A percentile compares a stretch with the other conserved stretches of the same genome.
Conservation (phyloP, 2,888 invertebrate genomes). For the Spodoptera littoralis region DNA sequence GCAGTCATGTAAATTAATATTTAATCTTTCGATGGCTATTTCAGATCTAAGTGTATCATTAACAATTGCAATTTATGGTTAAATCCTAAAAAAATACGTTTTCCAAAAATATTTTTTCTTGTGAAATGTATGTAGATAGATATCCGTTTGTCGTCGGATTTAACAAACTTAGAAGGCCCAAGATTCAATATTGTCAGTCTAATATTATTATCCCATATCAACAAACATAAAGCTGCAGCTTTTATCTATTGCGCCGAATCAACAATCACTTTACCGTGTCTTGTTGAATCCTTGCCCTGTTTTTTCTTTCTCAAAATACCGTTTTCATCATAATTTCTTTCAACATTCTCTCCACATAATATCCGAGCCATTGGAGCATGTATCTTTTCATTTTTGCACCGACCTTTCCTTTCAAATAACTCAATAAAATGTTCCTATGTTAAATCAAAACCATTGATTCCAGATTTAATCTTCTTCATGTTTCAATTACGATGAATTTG, state of each 20-base stretch:
- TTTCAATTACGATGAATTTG: constrained; percentile 45
- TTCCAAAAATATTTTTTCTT: too few relatives aligned
- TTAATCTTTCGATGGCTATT: too few relatives aligned
- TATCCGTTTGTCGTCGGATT: too few relatives aligned
- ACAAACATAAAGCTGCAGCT: too few relatives aligned
- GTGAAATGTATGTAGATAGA: too few relatives aligned
- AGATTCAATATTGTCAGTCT: too few relatives aligned
- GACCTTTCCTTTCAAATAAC: constrained; percentile 50
- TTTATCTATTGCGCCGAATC: constrained; percentile 6
- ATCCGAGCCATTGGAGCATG: constrained; percentile 37
- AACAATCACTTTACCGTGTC: constrained; percentile 24
- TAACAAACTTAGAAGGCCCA: too few relatives aligned
- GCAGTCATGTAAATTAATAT: too few relatives aligned
- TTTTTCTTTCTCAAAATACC: constrained; percentile 21
- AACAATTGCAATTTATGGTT: too few relatives aligned
- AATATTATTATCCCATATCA: too few relatives aligned
- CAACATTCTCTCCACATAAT: constrained; percentile 36
- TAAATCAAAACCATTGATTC: constrained; percentile 48
- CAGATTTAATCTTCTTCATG: constrained; percentile 39
- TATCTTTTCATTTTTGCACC: constrained; percentile 37
- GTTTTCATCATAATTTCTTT: constrained; percentile 41
- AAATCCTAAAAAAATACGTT: too few relatives aligned
- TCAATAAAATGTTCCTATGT: constrained; percentile 47
- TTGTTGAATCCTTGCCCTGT: constrained; percentile 20
- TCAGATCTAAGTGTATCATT: too few relatives aligned